phyloP scores from a whole-genome alignment of 2,888 invertebrate genomes.

The Monochamus alternatus region DNA sequence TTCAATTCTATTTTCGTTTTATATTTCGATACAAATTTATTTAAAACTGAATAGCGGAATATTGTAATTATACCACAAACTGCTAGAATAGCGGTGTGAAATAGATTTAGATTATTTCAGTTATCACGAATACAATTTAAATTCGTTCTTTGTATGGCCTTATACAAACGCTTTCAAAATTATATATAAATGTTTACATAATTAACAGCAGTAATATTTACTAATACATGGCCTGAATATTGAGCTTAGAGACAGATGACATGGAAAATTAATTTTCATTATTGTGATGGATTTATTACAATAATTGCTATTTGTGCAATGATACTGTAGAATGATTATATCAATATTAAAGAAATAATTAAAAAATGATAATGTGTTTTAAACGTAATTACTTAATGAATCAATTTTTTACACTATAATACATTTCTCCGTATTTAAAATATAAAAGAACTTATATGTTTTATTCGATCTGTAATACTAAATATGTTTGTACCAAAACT shows the following conservation, averaged over 20 bases:
- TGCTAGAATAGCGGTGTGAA: background rate
- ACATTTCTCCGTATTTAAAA: no score
- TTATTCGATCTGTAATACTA: no score
- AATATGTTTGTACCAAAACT: no score
- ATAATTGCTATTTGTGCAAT: no score
- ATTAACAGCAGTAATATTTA: conserved; percentile 1
- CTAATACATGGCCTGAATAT: background rate
- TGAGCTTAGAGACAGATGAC: background rate
- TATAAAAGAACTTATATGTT: no score
- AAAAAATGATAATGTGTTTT: no score
- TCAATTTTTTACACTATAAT: no score
- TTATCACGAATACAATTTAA: background rate
- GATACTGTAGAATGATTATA: no score
- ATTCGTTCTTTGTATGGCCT: background rate
- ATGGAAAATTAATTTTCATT: background rate
- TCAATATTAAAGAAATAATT: no score
- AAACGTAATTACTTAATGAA: no score
- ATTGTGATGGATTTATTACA: no score
- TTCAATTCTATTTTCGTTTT: background rate
- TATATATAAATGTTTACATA: conserved; percentile 20
- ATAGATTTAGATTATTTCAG: background rate
- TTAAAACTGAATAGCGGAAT: background rate
- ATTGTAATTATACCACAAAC: background rate
- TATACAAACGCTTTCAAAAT: conserved; percentile 11
- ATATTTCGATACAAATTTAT: background rate